Evolutionary conservation across 2,888 invertebrate species (phyloP), one percentile per base, ranked within the genome.

Genomic region (Andrena bicolor): DNA sequence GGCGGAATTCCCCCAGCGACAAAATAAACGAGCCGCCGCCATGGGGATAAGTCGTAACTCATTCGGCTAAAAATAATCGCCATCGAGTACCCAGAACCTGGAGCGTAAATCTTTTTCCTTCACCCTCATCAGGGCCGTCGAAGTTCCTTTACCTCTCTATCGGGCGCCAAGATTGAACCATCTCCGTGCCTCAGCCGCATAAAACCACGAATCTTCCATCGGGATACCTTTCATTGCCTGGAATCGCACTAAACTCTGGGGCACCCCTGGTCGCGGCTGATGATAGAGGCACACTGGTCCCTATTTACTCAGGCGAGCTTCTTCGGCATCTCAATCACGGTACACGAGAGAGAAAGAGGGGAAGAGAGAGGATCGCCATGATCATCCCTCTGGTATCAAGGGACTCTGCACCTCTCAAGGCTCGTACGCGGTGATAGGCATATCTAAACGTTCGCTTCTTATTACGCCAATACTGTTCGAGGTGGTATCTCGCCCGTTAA

Each of bases 21-120:
- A 82, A 89, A 88, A 88, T 85, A 84, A 88, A 87, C 84, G 76
- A 71, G 68, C 80, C 80, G 82, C 83, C 85, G 82, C 84, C 84
- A 83, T 64, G 84, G 41, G 87, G 88, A 90, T 88, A 88, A 88
- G 88, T 81, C 87, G 89, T 90, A 90, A 91, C 85, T 91, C 88
- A 90, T 87, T 80, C 84, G 77, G 78, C 83, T 85, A 76, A 72
- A 85, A 88, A 89, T 88, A 74, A 79, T 76, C 75, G 13, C 30
- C 51, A n/a, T 10, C 7, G 30, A 61, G 68, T 80, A 74, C 69
- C 61, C 35, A 30, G 65, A 74, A 70, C 69, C 58, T 16, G 63
- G 49, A 61, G 73, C 69, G 56, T 74, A 79, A 76, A 80, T 77
- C 63, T 20, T 61, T 63, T 65, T 56, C 63, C 16, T 26, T 41